phyloP scores from a whole-genome alignment of 2,113 vertebrate genomes.

The Apeltes quadracus region DNA sequence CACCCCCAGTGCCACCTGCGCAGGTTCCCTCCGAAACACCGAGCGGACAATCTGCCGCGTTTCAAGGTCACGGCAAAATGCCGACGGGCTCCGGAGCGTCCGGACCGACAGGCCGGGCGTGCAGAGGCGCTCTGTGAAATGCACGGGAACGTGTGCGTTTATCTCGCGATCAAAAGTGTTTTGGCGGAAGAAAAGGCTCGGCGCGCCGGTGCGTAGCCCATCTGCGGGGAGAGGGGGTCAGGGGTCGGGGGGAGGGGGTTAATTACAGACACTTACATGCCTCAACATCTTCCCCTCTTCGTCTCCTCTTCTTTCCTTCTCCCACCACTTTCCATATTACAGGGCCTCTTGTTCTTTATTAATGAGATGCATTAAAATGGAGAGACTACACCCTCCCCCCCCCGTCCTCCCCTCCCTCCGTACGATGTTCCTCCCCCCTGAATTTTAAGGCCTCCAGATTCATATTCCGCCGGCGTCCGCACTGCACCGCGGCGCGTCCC shows the following conservation, averaged over 20 bases:
- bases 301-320: slow-evolving; percentile 2
- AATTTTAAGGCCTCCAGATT: slow-evolving; percentile 56
- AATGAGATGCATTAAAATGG: slow-evolving; percentile 73
- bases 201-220: no score
- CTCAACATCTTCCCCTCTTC: slow-evolving; percentile 23
- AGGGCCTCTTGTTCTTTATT: slow-evolving; percentile 53
- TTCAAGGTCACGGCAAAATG: slow-evolving; percentile 51
- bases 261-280: slow-evolving; percentile 63
- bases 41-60: slow-evolving; percentile 20
- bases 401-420: neutral
- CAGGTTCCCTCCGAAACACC: slow-evolving; percentile 16
- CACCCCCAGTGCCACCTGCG: slow-evolving; percentile 14
- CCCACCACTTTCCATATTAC: slow-evolving; percentile 36
- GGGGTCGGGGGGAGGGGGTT: no score
- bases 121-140: neutral
- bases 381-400: slow-evolving; percentile 16
- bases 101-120: neutral
- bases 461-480: slow-evolving; percentile 37
- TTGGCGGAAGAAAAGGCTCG: no score
- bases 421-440: slow-evolving; percentile 3
- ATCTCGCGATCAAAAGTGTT: no score
- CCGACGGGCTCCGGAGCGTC: slow-evolving; percentile 1
- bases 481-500: slow-evolving; percentile 1
- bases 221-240: no score
- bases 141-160: neutral